phyloP scores from a whole-genome alignment of 2,888 invertebrate species.

The Oligia fasciuncula region DNA sequence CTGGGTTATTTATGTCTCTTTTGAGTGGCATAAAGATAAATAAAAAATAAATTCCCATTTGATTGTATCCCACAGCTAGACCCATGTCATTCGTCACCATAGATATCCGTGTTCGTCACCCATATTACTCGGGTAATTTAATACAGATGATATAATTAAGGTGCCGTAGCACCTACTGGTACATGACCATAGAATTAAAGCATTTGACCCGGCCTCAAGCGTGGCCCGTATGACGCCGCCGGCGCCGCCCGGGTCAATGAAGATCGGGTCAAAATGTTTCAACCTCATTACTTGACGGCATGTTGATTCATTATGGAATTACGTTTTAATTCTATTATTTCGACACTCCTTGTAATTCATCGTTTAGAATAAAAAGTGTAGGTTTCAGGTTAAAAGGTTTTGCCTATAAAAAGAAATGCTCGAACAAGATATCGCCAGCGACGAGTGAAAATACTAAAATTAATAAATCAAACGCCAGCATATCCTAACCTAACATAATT shows the following conservation, averaged over 20 bases:
- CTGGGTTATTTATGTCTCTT: not conserved
- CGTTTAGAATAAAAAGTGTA: too few species aligned
- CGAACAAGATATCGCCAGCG: not conserved
- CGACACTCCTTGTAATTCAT: not conserved
- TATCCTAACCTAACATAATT: conserved; percentile 26
- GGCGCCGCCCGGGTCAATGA: conserved; percentile 80
- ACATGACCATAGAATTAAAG: conserved; percentile 76
- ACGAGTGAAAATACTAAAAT: conserved; percentile 15
- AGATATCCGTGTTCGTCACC: not conserved
- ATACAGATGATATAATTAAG: conserved; percentile 21
- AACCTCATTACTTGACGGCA: conserved; percentile 68
- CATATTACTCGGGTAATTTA: not conserved
- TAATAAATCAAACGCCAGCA: conserved; percentile 25
- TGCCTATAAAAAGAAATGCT: not conserved
- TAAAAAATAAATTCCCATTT: not conserved
- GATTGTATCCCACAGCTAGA: not conserved
- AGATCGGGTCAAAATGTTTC: conserved; percentile 72
- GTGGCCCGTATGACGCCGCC: conserved; percentile 72
- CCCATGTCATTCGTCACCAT: not conserved
- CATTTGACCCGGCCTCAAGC: conserved; percentile 80
- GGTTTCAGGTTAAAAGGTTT: not conserved
- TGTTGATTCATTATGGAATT: conserved; percentile 59
- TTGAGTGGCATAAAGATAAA: not conserved
- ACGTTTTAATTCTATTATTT: conserved; percentile 32
- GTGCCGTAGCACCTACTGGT: conserved; percentile 22